A percentile compares a stretch with the other conserved stretches of the same genome.
These are phyloP conservation scores for Parus major DNA, from an alignment of 2,113 vertebrate species.

Conservation along the genomic window DNA sequence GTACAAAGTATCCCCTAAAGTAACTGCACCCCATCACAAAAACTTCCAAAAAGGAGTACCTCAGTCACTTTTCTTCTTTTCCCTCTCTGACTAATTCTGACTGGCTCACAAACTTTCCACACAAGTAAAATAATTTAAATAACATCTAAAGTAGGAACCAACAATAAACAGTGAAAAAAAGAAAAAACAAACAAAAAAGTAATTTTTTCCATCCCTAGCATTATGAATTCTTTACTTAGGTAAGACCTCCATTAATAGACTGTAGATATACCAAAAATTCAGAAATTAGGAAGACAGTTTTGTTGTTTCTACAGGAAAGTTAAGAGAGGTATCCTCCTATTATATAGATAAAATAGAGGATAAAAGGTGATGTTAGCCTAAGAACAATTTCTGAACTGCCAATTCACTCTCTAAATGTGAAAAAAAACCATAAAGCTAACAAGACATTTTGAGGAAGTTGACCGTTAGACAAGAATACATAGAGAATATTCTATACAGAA, in stretches of 20 bases:
- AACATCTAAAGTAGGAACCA: neutral
- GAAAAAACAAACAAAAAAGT: neutral
- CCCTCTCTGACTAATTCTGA: neutral
- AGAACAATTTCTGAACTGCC: neutral
- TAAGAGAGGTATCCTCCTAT: neutral
- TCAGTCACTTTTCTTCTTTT: neutral
- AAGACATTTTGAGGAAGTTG: neutral
- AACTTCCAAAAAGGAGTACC: neutral
- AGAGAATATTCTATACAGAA: neutral
- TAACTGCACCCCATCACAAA: neutral
- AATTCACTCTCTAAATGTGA: neutral
- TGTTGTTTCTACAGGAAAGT: neutral
- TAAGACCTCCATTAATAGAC: neutral
- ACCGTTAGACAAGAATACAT: neutral
- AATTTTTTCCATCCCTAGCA: neutral
- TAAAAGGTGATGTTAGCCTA: neutral
- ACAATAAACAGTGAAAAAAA: neutral
- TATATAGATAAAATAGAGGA: neutral
- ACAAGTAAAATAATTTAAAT: neutral
- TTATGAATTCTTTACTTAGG: neutral
- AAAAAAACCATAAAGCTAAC: neutral
- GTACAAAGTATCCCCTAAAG: neutral
- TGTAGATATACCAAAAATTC: neutral
- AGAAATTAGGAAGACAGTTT: neutral
- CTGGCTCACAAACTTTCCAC: neutral